Base-by-base conservation (phyloP, 2,888 invertebrate genomes). In the Idaea aversata region DNA sequence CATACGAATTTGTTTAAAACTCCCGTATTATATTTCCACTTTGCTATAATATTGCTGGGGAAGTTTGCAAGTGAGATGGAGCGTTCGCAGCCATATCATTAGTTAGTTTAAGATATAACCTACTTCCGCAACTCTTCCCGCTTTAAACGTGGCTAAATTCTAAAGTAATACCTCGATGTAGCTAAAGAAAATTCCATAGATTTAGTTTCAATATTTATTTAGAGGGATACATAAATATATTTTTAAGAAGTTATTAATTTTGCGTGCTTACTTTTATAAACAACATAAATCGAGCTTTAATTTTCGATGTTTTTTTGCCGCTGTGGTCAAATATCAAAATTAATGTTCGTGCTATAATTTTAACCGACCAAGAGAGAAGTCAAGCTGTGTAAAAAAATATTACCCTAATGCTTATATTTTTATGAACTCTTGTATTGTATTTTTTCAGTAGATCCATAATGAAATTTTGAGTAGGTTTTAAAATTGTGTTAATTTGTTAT, bases 41-140 rank as follows among this genome's bases (percentile, higher is more conserved):
- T 47, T 47, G 10, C 13, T 13, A 47, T 47, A 47, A 47, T 47
- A 47, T 47, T 61, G 67, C 72, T 67, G 65, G 64, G 65, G 62
- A 65, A 64, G 65, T 70, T 75, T 77, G 75, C 81, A 79, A 70
- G 67, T 82, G 80, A 82, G 83, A 81, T 83, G 81, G 81, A 77
- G 79, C 78, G 77, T 83, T 83, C 84, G 77, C 83, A 83, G 78
- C 81, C 87, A 85, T 87, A 86, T 87, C 87, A 85, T 82, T 87
- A 87, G 85, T 78, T 75, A 72, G 73, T 82, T 81, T 78, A 79
- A 76, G 72, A 77, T 81, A 78, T 81, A 81, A 80, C 79, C 77
- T 71, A 76, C 75, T 77, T 81, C 79, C 77, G 75, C 69, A 65
- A 68, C 76, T 77, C 77, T 78, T 79, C 77, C 78, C 68, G 74